Base-by-base conservation (phyloP, 53 echinoderm and acorn worm genomes). In the Stichopus horrens region DNA sequence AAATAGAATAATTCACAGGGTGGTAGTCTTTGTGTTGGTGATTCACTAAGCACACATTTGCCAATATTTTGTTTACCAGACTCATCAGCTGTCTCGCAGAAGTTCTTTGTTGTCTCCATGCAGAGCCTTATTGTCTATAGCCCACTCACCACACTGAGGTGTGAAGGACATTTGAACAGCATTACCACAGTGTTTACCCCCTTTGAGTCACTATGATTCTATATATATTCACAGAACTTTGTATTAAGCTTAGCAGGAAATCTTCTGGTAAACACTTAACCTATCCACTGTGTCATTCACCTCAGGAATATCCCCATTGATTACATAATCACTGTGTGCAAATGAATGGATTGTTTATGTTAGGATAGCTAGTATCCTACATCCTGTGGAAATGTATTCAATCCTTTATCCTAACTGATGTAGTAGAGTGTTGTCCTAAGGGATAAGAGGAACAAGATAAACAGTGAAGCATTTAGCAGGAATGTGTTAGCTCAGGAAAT, bases 291-390 rank as follows among this genome's bases (percentile, higher is more conserved):
- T 55, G 79, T 79, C 18, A 79, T 79, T 79, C 79, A 79, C 79
- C 79, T 79, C 53, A 13, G 53, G 37, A 37, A 37, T 37, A 37
- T 37, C 37, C 37, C 37, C 37, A 37, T 53, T 19, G 53, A 18
- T 53, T 79, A 18, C 55, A 79, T 52, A 79, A 79, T 79, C 53
- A 77, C 55, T 52, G 56, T 79, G 79, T 52, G 52, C 53, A 79
- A 79, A 53, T 53, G 79, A 79, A 5, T 79, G 79, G 18, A 79
- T 79, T 79, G 79, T 23, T 79, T 79, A 79, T 53, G 79, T n/a
- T 79, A 79, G 37, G 79, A 63, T 63, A 63, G 10, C 63, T 37
- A 37, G 37, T 37, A 37, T 63, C 63, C 63, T 16, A 13, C 63
- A 63, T 63, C 63, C 63, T 63, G 63, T 63, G 63, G 63, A 63